Evolutionary conservation across 2,797 vertebrate species (phyloP).

Genomic region (Odontamblyopus rebecca): DNA sequence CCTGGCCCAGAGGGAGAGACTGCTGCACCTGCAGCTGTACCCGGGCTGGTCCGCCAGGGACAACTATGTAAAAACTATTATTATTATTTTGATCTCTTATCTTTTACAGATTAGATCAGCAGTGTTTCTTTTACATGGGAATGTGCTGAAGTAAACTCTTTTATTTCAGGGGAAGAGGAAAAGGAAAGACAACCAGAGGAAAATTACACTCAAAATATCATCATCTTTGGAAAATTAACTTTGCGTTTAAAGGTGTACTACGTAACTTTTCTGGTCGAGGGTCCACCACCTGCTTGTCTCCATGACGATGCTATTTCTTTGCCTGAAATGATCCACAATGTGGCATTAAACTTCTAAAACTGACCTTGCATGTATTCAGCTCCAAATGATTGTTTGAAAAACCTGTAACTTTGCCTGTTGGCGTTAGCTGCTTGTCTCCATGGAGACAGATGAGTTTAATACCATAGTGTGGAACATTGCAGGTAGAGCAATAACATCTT

Average conservation of each 20-base stretch:
- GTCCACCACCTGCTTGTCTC: no score
- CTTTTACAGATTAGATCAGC: not conserved
- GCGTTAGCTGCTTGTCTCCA: no score
- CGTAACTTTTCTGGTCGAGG: no score
- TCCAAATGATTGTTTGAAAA: no score
- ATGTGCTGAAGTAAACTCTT: not conserved
- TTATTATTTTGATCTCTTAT: not conserved
- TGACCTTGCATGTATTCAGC: no score
- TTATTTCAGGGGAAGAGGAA: slow-evolving; percentile 53
- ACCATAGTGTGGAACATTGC: no score
- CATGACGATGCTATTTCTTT: no score
- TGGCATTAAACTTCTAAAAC: no score
- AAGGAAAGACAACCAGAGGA: slow-evolving; percentile 31
- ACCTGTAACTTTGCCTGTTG: no score
- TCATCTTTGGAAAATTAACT: not conserved
- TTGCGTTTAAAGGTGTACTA: not conserved
- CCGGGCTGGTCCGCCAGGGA: slow-evolving; percentile 88
- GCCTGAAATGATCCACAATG: no score
- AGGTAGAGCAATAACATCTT: no score
- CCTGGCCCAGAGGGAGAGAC: slow-evolving; percentile 87
- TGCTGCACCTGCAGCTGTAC: slow-evolving; percentile 90
- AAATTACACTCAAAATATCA: not conserved
- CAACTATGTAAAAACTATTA: slow-evolving; percentile 50
- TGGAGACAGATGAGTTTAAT: no score
- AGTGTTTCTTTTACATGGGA: not conserved